phyloP scores from a whole-genome alignment of 2,113 vertebrate species.

The Poicephalus meyeri region DNA sequence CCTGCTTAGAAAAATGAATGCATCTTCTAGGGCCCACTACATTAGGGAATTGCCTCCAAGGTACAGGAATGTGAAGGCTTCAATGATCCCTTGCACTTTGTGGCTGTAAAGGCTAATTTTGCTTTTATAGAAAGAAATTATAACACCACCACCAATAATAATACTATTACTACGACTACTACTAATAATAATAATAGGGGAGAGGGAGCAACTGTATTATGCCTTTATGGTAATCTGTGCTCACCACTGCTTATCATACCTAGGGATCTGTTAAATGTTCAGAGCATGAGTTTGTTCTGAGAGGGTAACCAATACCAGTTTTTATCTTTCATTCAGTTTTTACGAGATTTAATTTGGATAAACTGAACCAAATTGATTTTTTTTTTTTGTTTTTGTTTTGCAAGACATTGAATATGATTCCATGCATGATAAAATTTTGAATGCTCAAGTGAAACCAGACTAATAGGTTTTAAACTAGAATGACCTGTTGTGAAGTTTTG shows the following conservation, averaged over 20 bases:
- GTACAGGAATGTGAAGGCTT: neutral
- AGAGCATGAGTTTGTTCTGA: neutral
- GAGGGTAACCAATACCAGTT: neutral
- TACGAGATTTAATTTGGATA: neutral
- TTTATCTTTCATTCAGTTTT: neutral
- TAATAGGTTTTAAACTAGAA: neutral
- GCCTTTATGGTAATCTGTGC: neutral
- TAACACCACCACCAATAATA: too few species aligned
- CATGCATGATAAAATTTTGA: neutral
- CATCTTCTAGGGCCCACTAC: neutral
- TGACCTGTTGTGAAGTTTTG: neutral
- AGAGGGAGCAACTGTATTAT: neutral
- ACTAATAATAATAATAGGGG: neutral
- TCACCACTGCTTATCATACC: neutral
- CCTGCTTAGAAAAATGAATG: neutral
- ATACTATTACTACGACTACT: neutral
- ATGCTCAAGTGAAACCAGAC: neutral
- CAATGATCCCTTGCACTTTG: neutral
- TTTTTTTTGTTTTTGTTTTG: neutral
- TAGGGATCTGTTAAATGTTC: neutral
- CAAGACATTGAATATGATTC: neutral
- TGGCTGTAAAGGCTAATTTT: neutral
- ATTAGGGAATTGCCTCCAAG: neutral
- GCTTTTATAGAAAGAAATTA: neutral
- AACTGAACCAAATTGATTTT: neutral